phyloP scores from a whole-genome alignment of 2,113 vertebrate species.

The Lycocorax pyrrhopterus region DNA sequence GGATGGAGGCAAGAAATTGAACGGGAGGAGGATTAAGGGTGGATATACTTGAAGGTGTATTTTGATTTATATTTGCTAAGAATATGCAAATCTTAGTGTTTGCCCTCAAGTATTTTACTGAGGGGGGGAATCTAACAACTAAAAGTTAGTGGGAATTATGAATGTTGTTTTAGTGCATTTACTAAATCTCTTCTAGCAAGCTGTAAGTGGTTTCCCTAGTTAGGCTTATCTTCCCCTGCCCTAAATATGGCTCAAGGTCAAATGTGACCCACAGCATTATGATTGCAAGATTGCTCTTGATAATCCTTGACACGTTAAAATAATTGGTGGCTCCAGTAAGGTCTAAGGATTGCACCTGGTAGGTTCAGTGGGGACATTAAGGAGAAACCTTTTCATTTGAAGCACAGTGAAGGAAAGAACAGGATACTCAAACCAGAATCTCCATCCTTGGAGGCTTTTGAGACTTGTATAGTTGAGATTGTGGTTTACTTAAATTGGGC shows the following conservation, averaged over 20 bases:
- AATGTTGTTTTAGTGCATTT: background rate
- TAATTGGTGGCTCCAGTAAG: background rate
- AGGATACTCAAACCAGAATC: background rate
- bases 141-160: background rate
- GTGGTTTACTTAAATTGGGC: background rate
- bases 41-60: background rate
- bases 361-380: background rate
- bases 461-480: background rate
- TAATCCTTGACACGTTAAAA: background rate
- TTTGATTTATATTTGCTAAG: background rate
- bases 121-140: background rate
- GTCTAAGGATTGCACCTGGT: background rate
- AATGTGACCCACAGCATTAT: background rate
- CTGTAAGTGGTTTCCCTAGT: background rate
- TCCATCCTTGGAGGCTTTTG: background rate
- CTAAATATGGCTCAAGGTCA: background rate
- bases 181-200: background rate
- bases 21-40: background rate
- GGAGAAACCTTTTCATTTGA: background rate
- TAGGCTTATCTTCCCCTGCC: background rate
- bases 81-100: background rate
- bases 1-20: background rate
- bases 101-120: background rate
- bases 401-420: background rate
- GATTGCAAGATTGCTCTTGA: background rate